These are phyloP conservation scores for Pammene aurita DNA, from an alignment of 2,888 invertebrate genomes.

Conservation along the genomic window DNA sequence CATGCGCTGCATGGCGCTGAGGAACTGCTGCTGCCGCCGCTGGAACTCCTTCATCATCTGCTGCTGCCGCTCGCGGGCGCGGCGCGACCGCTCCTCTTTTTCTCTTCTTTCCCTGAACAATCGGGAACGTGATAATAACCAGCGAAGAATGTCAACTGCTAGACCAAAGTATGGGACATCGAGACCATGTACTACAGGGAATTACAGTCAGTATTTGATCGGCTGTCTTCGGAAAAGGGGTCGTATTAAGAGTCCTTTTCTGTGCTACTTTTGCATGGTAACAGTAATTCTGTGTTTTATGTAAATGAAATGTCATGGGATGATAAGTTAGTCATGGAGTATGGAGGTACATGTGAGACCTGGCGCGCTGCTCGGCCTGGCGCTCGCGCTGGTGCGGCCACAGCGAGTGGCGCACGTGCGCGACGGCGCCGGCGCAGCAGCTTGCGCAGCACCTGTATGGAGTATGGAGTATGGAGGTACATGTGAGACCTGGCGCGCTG, in stretches of 20 bases:
- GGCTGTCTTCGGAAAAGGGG: too few species aligned
- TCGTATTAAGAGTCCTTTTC: too few species aligned
- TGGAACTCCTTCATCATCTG: conserved; percentile 96
- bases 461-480: conserved; percentile 81
- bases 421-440: conserved; percentile 88
- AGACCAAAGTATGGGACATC: too few species aligned
- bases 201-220: too few species aligned
- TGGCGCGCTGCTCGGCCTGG: conserved; percentile 85
- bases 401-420: conserved; percentile 87
- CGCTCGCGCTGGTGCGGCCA: conserved; percentile 93
- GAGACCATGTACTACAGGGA: too few species aligned
- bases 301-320: too few species aligned
- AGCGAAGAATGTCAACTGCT: neutral
- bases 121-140: neutral
- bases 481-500: conserved; percentile 58
- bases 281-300: too few species aligned
- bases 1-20: conserved; percentile 78
- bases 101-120: conserved; percentile 85
- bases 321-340: too few species aligned
- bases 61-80: conserved; percentile 94
- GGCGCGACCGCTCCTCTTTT: conserved; percentile 91
- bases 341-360: too few species aligned
- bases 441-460: conserved; percentile 91
- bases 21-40: conserved; percentile 92
- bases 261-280: too few species aligned